Evolutionary conservation across 2,113 vertebrate genomes (phyloP).

Genomic region (Athene cunicularia): DNA sequence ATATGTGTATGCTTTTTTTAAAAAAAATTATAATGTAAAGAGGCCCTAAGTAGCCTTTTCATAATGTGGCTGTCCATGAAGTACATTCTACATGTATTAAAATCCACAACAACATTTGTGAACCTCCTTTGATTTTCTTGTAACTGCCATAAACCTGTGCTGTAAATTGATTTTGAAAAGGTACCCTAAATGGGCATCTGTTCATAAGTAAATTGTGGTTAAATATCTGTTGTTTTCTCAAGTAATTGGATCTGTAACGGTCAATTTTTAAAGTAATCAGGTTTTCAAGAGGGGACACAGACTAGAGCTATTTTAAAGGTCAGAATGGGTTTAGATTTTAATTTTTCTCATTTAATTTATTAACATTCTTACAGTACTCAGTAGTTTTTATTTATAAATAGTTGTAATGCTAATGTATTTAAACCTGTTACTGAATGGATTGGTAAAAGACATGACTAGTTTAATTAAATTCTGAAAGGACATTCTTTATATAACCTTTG

Average conservation of each 20-base stretch:
- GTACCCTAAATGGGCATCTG: not conserved
- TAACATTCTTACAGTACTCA: not conserved
- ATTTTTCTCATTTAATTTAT: not conserved
- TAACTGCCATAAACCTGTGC: not conserved
- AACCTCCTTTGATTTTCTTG: not conserved
- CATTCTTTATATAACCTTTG: not conserved
- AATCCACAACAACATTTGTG: not conserved
- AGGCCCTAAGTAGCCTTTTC: not conserved
- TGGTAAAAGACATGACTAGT: not conserved
- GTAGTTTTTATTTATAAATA: not conserved
- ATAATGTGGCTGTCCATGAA: not conserved
- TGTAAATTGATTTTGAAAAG: not conserved
- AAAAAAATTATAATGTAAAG: fast-evolving
- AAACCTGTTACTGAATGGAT: not conserved
- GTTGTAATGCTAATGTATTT: not conserved
- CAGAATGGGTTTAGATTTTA: not conserved
- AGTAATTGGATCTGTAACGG: not conserved
- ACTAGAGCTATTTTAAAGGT: slow-evolving; percentile 2
- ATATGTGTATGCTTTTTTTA: not conserved
- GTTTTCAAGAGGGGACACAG: not conserved
- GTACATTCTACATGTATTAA: not conserved
- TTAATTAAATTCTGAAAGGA: not conserved
- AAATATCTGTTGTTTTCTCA: not conserved
- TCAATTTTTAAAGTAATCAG: slow-evolving; percentile 1
- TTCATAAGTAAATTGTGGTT: not conserved